Base-by-base conservation (phyloP, 2,113 vertebrate genomes). In the Heptranchias perlo region DNA sequence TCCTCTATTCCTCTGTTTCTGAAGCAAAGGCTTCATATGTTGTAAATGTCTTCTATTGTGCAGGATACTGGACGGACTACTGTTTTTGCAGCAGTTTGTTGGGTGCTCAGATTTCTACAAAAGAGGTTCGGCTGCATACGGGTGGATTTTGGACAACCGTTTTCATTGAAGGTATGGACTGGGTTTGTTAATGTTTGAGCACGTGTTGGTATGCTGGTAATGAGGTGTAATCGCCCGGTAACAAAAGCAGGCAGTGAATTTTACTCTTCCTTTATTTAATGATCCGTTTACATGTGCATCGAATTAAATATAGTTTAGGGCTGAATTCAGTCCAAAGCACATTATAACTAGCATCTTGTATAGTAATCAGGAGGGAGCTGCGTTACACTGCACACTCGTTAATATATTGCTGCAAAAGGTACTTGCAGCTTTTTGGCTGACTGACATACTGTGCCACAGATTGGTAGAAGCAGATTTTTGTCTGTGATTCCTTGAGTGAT, bases 101-200 rank as follows among this genome's bases (percentile, higher is more conserved):
- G 94, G 94, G 39, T 69, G 23, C 23, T 95, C 44, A 31, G 94
- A 49, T 95, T 95, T 47, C 44, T 95, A 52, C 64, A 96, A 96
- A 96, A 10, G 23, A 96, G 16, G 62, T 96, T 96, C 0, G 97
- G 98, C 96, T 97, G 96, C 5, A 97, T 97, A 96, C 98, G 98
- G 28, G 97, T 99, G 96, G 98, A 99, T 96, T 97, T 99, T 0
- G 97, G 97, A 2, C 98, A 99, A 97, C 98, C 99, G 16, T 99
- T 99, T 97, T 99, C 98, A 97, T 96, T 99, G 23, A 98, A 97
- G 98, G 99, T 99, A 97, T 25, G 52, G 28, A 31, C 44, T 52
- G 25, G 25, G 35, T 49, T 69, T 69, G 11, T 49, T 52, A 31
- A 28, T 35, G 25, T 25, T 58, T 1, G n/a, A 65, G 39, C 39